These are phyloP conservation scores for Crocidura indochinensis DNA, from an alignment of 2,797 vertebrate species.

Conservation along the genomic window DNA sequence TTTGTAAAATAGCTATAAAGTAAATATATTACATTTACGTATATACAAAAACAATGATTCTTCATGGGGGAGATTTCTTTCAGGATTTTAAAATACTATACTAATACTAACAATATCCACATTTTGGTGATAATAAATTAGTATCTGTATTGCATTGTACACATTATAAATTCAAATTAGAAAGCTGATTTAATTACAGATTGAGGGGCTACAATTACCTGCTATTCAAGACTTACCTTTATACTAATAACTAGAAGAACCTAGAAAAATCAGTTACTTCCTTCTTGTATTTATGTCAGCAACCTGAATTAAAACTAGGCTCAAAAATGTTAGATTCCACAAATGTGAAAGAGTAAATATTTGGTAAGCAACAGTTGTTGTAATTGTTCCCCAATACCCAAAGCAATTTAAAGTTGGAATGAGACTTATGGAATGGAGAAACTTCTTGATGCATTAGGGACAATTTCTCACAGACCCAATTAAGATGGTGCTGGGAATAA, in stretches of 20 bases:
- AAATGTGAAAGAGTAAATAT: slow-evolving; percentile 67
- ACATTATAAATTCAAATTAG: background rate
- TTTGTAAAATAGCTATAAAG: slow-evolving; percentile 58
- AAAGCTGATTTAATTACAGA: slow-evolving; percentile 24
- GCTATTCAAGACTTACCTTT: slow-evolving; percentile 51
- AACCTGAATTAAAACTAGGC: slow-evolving; percentile 55
- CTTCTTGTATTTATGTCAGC: slow-evolving; percentile 30
- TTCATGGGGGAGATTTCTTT: slow-evolving; percentile 45
- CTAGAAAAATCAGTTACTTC: slow-evolving; percentile 16
- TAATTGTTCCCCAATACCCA: slow-evolving; percentile 78
- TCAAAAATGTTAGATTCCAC: slow-evolving; percentile 40
- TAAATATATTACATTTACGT: background rate
- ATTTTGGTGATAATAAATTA: slow-evolving; percentile 49
- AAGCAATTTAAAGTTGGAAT: slow-evolving; percentile 81
- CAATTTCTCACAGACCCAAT: slow-evolving; percentile 58
- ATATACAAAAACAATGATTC: background rate
- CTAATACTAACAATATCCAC: background rate
- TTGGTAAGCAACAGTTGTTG: slow-evolving; percentile 41
- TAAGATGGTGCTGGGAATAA: slow-evolving; percentile 19
- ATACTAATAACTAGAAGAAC: slow-evolving; percentile 11
- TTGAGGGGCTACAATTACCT: background rate
- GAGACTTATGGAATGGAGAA: slow-evolving; percentile 10
- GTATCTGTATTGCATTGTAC: background rate
- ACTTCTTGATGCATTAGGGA: background rate
- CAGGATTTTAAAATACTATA: background rate